A percentile compares a stretch with the other conserved stretches of the same genome.
These are phyloP conservation scores for Scolopax bukidnonensis DNA, from an alignment of 2,797 vertebrate species.

Conservation along the genomic window DNA sequence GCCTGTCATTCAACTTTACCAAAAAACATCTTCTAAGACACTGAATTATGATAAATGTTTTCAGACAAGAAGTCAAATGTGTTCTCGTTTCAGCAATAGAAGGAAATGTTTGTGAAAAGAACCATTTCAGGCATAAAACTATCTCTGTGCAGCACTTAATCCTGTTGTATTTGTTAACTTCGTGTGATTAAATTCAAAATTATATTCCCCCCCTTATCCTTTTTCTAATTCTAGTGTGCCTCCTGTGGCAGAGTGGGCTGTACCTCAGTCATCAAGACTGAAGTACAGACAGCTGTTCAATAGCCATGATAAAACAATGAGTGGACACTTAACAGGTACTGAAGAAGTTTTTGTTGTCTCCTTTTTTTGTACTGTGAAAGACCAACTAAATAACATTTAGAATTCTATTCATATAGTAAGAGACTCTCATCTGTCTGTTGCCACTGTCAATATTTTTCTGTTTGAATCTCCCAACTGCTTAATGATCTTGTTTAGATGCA, in stretches of 20 bases:
- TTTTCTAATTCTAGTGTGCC: slow-evolving; percentile 76
- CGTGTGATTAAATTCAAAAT: neutral
- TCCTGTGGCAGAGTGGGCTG: slow-evolving; percentile 89
- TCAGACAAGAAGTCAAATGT: neutral
- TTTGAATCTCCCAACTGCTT: neutral
- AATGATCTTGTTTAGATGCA: neutral
- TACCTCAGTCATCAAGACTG: slow-evolving; percentile 93
- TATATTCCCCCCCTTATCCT: neutral
- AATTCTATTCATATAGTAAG: neutral
- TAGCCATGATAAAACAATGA: slow-evolving; percentile 99
- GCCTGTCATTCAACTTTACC: neutral
- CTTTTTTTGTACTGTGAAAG: neutral
- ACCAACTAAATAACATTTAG: neutral
- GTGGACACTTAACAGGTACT: slow-evolving; percentile 95
- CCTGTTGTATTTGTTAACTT: neutral
- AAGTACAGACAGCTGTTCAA: slow-evolving; percentile 98
- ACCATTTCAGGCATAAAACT: neutral
- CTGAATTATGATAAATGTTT: neutral
- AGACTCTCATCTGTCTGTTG: neutral
- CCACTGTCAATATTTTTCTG: neutral
- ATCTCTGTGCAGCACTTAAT: neutral
- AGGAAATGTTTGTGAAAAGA: neutral
- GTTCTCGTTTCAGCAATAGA: neutral
- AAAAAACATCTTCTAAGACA: neutral
- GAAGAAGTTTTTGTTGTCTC: neutral